These are phyloP conservation scores for Caenorhabditis imperialis DNA, from an alignment of 2,888 invertebrate genomes.

Conservation along the genomic window DNA sequence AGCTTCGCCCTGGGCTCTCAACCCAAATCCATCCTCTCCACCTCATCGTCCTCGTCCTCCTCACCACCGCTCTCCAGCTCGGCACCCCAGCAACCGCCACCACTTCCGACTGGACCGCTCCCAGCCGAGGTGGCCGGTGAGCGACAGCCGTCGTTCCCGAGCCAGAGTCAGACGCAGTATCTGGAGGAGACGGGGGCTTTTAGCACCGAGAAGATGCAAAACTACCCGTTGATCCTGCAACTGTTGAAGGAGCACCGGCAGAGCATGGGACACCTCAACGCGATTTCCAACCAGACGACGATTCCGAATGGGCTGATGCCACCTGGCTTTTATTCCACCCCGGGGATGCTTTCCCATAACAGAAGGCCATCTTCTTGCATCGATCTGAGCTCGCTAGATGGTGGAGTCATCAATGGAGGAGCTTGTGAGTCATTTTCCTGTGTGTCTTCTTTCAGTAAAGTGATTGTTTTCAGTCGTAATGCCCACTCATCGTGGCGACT, in stretches of 20 bases:
- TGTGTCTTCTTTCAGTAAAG: no score
- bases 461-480: conserved; percentile 27
- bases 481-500: conserved; percentile 49
- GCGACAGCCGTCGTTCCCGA: conserved; percentile 63
- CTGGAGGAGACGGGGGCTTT: conserved; percentile 29
- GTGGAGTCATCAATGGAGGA: conserved; percentile 33
- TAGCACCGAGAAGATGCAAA: conserved; percentile 50
- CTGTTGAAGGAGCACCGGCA: conserved; percentile 59
- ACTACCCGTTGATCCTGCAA: conserved; percentile 64
- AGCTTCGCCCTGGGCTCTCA: background rate
- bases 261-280: conserved; percentile 31
- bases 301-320: conserved; percentile 8
- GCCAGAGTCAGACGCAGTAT: conserved; percentile 62
- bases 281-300: conserved; percentile 1
- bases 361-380: conserved; percentile 58
- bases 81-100: conserved; percentile 13
- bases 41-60: background rate
- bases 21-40: no score
- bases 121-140: conserved; percentile 61
- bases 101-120: conserved; percentile 52
- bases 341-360: conserved; percentile 34
- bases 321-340: conserved; percentile 17
- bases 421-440: conserved; percentile 42
- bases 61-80: background rate
- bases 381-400: conserved; percentile 45